Evolutionary conservation across 1,140 invertebrate species (phyloP), one percentile per base, ranked within the genome.

Genomic region (Hetaerina americana): DNA sequence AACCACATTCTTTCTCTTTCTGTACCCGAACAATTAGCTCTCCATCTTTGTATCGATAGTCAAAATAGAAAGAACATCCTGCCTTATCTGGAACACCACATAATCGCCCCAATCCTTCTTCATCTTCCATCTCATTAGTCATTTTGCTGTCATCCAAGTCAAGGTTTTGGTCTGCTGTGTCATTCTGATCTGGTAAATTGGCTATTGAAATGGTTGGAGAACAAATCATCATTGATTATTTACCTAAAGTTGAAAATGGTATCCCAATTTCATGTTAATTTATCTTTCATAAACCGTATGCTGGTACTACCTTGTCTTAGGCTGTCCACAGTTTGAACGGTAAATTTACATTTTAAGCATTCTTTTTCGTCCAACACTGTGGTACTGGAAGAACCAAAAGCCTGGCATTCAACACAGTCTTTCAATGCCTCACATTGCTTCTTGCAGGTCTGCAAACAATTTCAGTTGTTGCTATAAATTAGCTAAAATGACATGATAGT

Each of bases 391-490:
- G 40, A 57, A 10, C 10, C 40, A 57, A 57, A 57, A 18, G 86
- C 84, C 74, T 85, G 80, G 77, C 92, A 94, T 76, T 91, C 86
- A 6, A 93, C 92, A 81, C 92, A 94, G 18, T 86, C 84, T 75
- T 87, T 88, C 75, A 92, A 87, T 66, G 89, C 85, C 26, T 85
- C 81, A 80, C 94, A 96, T 68, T 84, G 80, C 27, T 86, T 88
- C 15, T 86, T 85, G 79, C 92, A 93, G 10, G 88, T 89, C 88
- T 91, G 74, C n/a, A 29, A 82, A 77, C 73, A 76, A 72, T 67
- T 6, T 15, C 67, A 24, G 12, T n/a, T 66, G 26, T 70, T 70
- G 26, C 27, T 12, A 26, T 70, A 27, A 40, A 28, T 70, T 26
- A 68, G 10, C 25, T 26, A 12, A 12, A n/a, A n/a, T n/a, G n/a